A percentile compares a stretch with the other conserved stretches of the same genome.
These are phyloP conservation scores for Dendrolimus houi DNA, from an alignment of 2,888 invertebrate species.

Conservation along the genomic window DNA sequence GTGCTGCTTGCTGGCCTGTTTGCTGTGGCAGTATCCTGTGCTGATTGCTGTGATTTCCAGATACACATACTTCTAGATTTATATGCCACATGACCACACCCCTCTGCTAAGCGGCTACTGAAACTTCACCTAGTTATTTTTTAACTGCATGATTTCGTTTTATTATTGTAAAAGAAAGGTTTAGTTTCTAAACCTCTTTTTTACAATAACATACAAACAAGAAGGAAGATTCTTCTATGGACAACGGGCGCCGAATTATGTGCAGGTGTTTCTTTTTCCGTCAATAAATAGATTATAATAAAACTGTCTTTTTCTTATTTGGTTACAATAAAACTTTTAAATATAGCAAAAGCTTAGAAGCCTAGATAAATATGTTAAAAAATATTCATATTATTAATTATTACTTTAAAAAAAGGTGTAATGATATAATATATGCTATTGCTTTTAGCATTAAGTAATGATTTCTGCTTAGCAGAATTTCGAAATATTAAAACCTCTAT, in stretches of 20 bases:
- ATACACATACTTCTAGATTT: constrained; percentile 58
- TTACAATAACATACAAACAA: not conserved
- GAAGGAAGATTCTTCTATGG: not conserved
- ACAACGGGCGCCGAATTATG: constrained; percentile 2
- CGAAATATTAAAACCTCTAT: too few relatives aligned
- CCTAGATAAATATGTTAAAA: too few relatives aligned
- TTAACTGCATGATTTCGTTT: not conserved
- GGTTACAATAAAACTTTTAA: too few relatives aligned
- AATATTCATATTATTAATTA: too few relatives aligned
- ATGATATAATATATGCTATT: too few relatives aligned
- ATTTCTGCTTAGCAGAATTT: too few relatives aligned
- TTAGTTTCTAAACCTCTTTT: not conserved
- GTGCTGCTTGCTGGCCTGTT: constrained; percentile 74
- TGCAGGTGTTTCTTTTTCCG: not conserved
- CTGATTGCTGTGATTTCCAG: constrained; percentile 71
- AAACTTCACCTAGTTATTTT: not conserved
- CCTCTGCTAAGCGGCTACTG: not conserved
- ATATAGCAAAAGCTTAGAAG: too few relatives aligned
- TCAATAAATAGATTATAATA: not conserved
- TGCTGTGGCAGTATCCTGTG: constrained; percentile 73
- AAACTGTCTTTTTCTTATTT: too few relatives aligned
- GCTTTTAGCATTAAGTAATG: too few relatives aligned
- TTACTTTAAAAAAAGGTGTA: too few relatives aligned
- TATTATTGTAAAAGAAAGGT: constrained; percentile 1
- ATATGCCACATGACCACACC: constrained; percentile 10